Conservation (phyloP, 2,113 vertebrate genomes). For the Scomber japonicus region DNA sequence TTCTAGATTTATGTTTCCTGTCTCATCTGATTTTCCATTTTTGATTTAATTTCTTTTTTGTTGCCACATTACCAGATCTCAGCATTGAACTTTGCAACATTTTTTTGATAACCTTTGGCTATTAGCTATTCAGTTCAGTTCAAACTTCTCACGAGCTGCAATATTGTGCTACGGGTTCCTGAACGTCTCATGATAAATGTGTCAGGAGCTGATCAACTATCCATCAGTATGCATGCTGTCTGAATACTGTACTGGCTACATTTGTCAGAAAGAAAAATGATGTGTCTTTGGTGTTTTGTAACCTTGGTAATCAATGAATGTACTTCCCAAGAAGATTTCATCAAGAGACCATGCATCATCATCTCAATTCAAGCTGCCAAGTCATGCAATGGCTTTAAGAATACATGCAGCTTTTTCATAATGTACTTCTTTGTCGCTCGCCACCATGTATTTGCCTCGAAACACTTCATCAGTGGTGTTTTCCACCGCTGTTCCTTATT, state of each 20-base stretch:
- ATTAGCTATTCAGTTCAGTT: slow-evolving; percentile 31
- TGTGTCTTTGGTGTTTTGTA: background rate
- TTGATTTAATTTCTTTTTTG: too few species aligned
- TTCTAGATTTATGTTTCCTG: too few species aligned
- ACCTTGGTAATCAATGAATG: background rate
- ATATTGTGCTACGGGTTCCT: slow-evolving; percentile 22
- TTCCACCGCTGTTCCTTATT: slow-evolving; percentile 53
- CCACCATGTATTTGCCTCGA: slow-evolving; percentile 5
- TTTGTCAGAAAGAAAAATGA: slow-evolving; percentile 51
- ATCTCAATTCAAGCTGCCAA: background rate
- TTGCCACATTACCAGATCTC: too few species aligned
- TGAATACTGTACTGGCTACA: slow-evolving; percentile 9
- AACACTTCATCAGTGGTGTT: slow-evolving; percentile 41
- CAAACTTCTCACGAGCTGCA: slow-evolving; percentile 14
- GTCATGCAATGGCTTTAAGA: background rate
- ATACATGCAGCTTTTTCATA: slow-evolving; percentile 5
- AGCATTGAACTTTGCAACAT: too few species aligned
- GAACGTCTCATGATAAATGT: slow-evolving; percentile 42
- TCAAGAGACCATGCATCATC: slow-evolving; percentile 15
- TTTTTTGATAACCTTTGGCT: slow-evolving; percentile 13
- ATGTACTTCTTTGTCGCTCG: background rate
- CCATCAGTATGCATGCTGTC: slow-evolving; percentile 8
- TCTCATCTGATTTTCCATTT: too few species aligned
- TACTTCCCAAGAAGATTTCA: background rate
- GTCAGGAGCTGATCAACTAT: slow-evolving; percentile 32